These are phyloP conservation scores for Gari tellinella DNA, from an alignment of 2,888 invertebrate species.

Conservation along the genomic window DNA sequence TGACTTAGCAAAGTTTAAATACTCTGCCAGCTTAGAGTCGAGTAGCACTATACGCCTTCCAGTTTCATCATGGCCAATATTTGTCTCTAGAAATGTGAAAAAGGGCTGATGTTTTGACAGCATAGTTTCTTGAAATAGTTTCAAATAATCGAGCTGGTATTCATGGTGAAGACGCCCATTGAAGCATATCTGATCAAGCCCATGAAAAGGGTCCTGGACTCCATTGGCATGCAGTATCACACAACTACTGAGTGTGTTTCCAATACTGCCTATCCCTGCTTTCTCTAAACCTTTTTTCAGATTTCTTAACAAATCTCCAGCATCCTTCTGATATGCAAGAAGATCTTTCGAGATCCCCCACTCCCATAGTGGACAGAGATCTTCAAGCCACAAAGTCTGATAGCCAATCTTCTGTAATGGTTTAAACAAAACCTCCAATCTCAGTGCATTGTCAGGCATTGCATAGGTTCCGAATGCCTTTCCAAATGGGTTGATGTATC, in stretches of 20 bases:
- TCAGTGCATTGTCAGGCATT: conserved; percentile 65
- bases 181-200: conserved; percentile 72
- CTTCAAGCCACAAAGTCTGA: conserved; percentile 75
- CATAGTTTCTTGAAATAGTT: conserved; percentile 58
- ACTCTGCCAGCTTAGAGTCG: conserved; percentile 63
- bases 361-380: conserved; percentile 76
- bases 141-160: conserved; percentile 71
- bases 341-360: conserved; percentile 78
- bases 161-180: conserved; percentile 73
- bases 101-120: conserved; percentile 46
- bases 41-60: conserved; percentile 71
- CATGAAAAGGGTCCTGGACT: conserved; percentile 73
- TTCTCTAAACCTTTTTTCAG: conserved; percentile 55
- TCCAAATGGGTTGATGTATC: conserved; percentile 66
- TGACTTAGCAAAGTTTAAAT: conserved; percentile 49
- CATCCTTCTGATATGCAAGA: conserved; percentile 61
- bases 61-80: conserved; percentile 73
- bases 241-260: conserved; percentile 70
- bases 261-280: conserved; percentile 68
- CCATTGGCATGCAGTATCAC: conserved; percentile 62
- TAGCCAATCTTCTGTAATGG: conserved; percentile 64
- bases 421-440: conserved; percentile 54
- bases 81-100: conserved; percentile 67
- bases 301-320: conserved; percentile 61
- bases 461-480: conserved; percentile 69